phyloP scores from a whole-genome alignment of 1,140 invertebrate genomes.

The Phenacoccus solenopsis region DNA sequence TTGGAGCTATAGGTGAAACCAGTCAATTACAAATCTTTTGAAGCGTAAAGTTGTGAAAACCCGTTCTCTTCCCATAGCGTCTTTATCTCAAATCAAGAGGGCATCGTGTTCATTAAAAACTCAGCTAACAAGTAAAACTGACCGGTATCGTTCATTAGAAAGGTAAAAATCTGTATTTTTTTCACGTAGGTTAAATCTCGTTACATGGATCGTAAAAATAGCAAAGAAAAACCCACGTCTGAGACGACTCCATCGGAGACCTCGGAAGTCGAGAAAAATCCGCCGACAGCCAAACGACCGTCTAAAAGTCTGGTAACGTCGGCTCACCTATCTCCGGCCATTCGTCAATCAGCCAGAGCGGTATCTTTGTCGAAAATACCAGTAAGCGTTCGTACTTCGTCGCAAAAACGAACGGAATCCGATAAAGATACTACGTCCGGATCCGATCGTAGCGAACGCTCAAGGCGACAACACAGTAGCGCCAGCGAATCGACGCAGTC shows the following conservation, averaged over 20 bases:
- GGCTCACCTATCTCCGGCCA: not conserved
- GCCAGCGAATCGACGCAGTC: not conserved
- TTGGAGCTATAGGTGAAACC: no score
- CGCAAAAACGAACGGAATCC: not conserved
- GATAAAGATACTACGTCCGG: not conserved
- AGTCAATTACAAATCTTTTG: no score
- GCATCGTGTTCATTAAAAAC: no score
- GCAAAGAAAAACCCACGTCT: not conserved
- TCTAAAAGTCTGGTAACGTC: not conserved
- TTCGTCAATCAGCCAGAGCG: not conserved
- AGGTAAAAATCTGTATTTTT: no score
- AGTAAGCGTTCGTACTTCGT: not conserved
- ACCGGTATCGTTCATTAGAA: no score
- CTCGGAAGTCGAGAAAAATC: not conserved
- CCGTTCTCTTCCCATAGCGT: no score
- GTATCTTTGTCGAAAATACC: not conserved
- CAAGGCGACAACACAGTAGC: not conserved
- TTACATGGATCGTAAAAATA: constrained; percentile 9
- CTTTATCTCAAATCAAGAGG: no score
- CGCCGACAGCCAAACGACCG: not conserved
- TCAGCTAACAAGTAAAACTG: no score
- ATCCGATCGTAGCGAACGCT: not conserved
- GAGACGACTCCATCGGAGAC: constrained; percentile 3
- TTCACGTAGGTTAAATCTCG: constrained; percentile 7
- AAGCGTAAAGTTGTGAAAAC: no score